Conservation (phyloP, 2,888 invertebrate species). For the Elegia similella region DNA sequence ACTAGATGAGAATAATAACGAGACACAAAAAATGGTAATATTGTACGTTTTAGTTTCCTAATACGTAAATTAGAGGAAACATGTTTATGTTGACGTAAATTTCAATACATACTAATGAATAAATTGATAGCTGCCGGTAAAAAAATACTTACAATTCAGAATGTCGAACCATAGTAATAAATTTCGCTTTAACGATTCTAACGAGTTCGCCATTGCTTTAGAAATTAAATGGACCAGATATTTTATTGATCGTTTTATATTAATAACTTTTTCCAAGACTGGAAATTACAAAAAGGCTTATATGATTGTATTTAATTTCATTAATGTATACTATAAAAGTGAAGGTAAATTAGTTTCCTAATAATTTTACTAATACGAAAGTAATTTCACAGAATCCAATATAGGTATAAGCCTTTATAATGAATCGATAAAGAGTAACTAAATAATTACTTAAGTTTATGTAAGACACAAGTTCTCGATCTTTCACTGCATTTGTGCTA, state of each 20-base stretch:
- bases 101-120: neutral
- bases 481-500: slow-evolving; percentile 4
- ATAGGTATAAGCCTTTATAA: neutral
- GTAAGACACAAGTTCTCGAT: slow-evolving; percentile 2
- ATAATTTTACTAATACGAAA: neutral
- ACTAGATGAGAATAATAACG: neutral
- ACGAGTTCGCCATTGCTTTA: neutral
- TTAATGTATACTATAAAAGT: neutral
- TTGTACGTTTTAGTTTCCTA: neutral
- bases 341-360: neutral
- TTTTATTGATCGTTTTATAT: neutral
- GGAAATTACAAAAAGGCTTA: too few species aligned
- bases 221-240: neutral
- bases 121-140: neutral
- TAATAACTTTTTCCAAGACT: too few species aligned
- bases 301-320: neutral
- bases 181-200: slow-evolving; percentile 6
- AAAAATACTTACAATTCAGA: neutral
- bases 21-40: neutral
- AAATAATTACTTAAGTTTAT: neutral
- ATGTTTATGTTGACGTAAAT: neutral
- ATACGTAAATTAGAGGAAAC: neutral
- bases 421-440: neutral
- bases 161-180: slow-evolving; percentile 1
- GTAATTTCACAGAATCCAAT: neutral